A percentile compares a stretch with the other conserved stretches of the same genome.
Conservation (phyloP, 2,888 invertebrate species). For the Dascillus cervinus region DNA sequence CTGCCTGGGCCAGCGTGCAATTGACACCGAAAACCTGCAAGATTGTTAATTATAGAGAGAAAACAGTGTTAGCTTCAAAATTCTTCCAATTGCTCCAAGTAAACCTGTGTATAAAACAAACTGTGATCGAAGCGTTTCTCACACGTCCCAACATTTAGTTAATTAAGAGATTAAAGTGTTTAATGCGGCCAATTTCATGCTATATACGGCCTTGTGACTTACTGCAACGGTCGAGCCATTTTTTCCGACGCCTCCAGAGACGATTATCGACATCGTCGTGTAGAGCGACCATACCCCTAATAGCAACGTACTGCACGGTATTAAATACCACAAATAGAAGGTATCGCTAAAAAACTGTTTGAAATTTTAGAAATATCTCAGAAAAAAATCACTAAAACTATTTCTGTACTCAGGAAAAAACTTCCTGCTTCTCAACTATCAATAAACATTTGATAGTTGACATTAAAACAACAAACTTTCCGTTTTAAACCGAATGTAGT, state of each 20-base stretch:
- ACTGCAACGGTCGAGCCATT: conserved; percentile 97
- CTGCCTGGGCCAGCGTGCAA: conserved; percentile 38
- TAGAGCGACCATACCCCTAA: conserved; percentile 66
- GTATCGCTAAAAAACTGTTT: conserved; percentile 51
- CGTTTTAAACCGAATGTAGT: too few relatives aligned
- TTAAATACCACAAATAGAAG: conserved; percentile 68
- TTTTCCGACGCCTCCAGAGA: conserved; percentile 88
- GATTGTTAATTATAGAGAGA: too few relatives aligned
- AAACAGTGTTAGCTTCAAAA: too few relatives aligned
- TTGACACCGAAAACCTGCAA: conserved; percentile 23
- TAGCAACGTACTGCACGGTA: conserved; percentile 66
- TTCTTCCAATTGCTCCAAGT: not conserved
- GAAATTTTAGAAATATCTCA: conserved; percentile 5
- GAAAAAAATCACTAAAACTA: not conserved
- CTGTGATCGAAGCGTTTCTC: too few relatives aligned
- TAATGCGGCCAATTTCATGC: not conserved
- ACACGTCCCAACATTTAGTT: too few relatives aligned
- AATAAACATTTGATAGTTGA: too few relatives aligned
- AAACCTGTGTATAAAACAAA: too few relatives aligned
- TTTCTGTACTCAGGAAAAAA: too few relatives aligned
- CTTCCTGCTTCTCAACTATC: too few relatives aligned
- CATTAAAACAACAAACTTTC: too few relatives aligned
- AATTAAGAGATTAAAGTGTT: not conserved
- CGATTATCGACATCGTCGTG: conserved; percentile 60
- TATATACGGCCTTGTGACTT: conserved; percentile 43